Evolutionary conservation across 2,113 vertebrate species (phyloP), one percentile per base, ranked within the genome.

Genomic region (Marmota monax): DNA sequence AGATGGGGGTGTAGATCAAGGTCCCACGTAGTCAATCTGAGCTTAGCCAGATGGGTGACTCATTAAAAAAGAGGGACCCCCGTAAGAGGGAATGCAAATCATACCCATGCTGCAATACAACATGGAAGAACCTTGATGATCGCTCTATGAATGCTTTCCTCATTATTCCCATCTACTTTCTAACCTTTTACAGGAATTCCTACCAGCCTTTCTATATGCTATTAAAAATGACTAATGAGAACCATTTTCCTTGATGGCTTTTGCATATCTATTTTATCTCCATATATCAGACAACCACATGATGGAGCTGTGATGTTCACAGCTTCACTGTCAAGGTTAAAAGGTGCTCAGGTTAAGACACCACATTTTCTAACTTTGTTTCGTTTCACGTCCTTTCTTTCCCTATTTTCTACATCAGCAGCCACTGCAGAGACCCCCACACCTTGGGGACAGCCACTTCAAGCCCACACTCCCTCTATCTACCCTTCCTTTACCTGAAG

Each of bases 171-270:
- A 42, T 61, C 27, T 63, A 37, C 34, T 89, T 92, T 80, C 7
- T 70, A n/a, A n/a, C 58, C 37, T 86, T 86, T 90, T 37, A 82
- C 20, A 83, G 42, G 83, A 78, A 84, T 83, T 87, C 22, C n/a
- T 72, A 29, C 39, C 83, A 32, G 39, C n/a, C 13, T 93, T 69
- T 78, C 18, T 45, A 14, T 83, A 12, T 77, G 8, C 13, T 93
- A n/a, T 78, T 87, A 77, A 87, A 88, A 48, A 67, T 87, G 70
- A 87, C 77, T 70, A 63, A 78, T 83, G 67, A 25, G 27, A 34
- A n/a, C 39, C 10, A 22, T 77, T 83, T 95, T 84, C 56, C 63
- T 77, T 53, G 70, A 78, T 93, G 76, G 42, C 9, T 72, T 93
- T 87, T 72, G 48, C 39, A 1, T 65, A 34, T 88, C 58, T 51